Percentiles rank a stretch among this genome's conserved stretches.
Conservation (phyloP, 2,797 vertebrate species). For the Ambastaia sidthimunki region DNA sequence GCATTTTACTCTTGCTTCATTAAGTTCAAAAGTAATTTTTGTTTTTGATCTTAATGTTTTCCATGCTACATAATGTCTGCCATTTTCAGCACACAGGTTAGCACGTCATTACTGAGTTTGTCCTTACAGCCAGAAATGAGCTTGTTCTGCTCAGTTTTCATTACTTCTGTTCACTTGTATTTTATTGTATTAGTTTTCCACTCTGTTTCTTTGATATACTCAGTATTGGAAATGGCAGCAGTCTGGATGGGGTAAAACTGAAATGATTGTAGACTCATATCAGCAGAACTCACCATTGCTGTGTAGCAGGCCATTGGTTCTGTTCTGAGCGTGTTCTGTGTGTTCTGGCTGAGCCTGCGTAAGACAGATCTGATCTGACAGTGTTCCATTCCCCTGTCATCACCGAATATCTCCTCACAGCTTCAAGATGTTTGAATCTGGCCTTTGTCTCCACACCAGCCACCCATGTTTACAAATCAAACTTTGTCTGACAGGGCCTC, state of each 20-base stretch:
- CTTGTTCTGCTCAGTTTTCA: not conserved
- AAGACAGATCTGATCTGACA: conserved; percentile 42
- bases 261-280: conserved; percentile 31
- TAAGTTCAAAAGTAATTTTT: conserved; percentile 8
- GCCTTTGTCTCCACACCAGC: conserved; percentile 28
- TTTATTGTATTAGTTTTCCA: conserved; percentile 16
- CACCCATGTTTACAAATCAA: conserved; percentile 48
- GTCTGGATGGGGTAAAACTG: conserved; percentile 17
- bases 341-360: conserved; percentile 24
- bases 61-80: not conserved
- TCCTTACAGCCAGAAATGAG: not conserved
- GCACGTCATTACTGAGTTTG: not conserved
- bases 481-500: conserved; percentile 33
- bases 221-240: conserved; percentile 17
- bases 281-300: not conserved
- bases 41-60: conserved; percentile 13
- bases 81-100: not conserved
- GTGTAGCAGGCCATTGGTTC: conserved; percentile 29
- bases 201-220: not conserved
- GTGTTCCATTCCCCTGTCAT: conserved; percentile 40
- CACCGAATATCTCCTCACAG: conserved; percentile 28
- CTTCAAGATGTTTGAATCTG: conserved; percentile 24
- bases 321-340: conserved; percentile 42
- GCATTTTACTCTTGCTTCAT: not conserved
- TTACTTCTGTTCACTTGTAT: conserved; percentile 9